Percentiles rank a stretch among this genome's conserved stretches.
These are phyloP conservation scores for Elysia crispata DNA, from an alignment of 2,888 invertebrate species.

Conservation along the genomic window DNA sequence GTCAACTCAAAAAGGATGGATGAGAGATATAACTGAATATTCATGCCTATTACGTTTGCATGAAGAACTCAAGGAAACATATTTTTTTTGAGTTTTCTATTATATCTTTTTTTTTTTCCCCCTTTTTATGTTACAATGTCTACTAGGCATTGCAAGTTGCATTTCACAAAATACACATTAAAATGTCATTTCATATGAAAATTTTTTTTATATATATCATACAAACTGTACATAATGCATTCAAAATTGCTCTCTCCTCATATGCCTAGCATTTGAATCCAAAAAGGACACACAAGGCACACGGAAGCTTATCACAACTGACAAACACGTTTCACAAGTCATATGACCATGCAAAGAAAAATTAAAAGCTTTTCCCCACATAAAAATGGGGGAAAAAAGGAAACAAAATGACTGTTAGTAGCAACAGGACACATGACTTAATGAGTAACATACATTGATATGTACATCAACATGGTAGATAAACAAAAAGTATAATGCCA, in stretches of 20 bases:
- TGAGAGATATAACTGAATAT: conserved; percentile 33
- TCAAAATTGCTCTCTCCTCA: conserved; percentile 15
- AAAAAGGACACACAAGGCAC: conserved; percentile 41
- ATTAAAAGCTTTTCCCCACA: too few species aligned
- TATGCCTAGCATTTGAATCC: conserved; percentile 27
- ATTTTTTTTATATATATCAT: conserved; percentile 35
- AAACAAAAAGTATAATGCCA: too few species aligned
- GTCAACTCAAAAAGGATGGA: conserved; percentile 36
- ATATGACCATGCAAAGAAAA: too few species aligned
- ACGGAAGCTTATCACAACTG: conserved; percentile 38
- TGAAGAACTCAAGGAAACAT: conserved; percentile 48
- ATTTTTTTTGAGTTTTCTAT: conserved; percentile 43
- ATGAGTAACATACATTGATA: too few species aligned
- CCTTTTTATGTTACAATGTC: neutral
- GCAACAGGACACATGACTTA: too few species aligned
- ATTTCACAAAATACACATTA: too few species aligned
- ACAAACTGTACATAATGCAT: conserved; percentile 46
- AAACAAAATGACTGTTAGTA: too few species aligned
- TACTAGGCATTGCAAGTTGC: neutral
- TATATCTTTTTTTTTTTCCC: neutral
- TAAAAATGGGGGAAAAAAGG: too few species aligned
- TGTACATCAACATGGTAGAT: too few species aligned
- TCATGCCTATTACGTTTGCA: conserved; percentile 24
- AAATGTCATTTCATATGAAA: too few species aligned
- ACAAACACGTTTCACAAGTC: neutral